phyloP scores from a whole-genome alignment of 2,888 invertebrate genomes.

The Lasioglossum lativentre region DNA sequence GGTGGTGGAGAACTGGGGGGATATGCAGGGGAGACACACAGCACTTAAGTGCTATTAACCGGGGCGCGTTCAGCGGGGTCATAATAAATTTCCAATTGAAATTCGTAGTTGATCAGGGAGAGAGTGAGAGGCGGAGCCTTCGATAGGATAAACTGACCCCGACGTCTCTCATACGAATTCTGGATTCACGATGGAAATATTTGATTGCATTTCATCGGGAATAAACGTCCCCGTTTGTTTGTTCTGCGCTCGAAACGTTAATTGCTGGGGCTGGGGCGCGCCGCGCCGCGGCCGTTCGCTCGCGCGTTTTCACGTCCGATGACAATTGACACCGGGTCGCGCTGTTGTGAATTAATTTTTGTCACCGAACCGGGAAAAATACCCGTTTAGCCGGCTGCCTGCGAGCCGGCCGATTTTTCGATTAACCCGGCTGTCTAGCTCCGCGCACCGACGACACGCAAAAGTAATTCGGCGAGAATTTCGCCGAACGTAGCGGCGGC shows the following conservation, averaged over 20 bases:
- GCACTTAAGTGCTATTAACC: slow-evolving; percentile 10
- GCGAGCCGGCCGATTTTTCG: not conserved
- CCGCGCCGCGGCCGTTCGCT: not conserved
- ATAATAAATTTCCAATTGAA: slow-evolving; percentile 20
- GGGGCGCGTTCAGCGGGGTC: not conserved
- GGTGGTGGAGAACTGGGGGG: not conserved
- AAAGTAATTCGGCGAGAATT: not conserved
- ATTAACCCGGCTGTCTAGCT: not conserved
- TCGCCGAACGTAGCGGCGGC: not conserved
- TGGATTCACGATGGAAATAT: slow-evolving; percentile 6
- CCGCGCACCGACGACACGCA: not conserved
- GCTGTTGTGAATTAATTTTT: slow-evolving; percentile 40
- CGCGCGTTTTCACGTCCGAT: not conserved
- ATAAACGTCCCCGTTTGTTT: slow-evolving; percentile 37
- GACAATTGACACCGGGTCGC: slow-evolving; percentile 25
- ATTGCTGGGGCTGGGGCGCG: slow-evolving; percentile 18
- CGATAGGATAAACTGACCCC: slow-evolving; percentile 16
- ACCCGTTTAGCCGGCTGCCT: not conserved
- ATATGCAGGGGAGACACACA: not conserved
- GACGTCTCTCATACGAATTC: slow-evolving; percentile 21
- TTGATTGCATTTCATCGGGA: slow-evolving; percentile 12
- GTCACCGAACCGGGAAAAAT: not conserved
- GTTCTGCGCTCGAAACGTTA: slow-evolving; percentile 13
- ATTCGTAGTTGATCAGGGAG: not conserved
- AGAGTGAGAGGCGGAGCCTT: not conserved